These are phyloP conservation scores for Eucidaris tribuloides DNA, from an alignment of 35 echinoderm and acorn worm genomes.

Conservation along the genomic window DNA sequence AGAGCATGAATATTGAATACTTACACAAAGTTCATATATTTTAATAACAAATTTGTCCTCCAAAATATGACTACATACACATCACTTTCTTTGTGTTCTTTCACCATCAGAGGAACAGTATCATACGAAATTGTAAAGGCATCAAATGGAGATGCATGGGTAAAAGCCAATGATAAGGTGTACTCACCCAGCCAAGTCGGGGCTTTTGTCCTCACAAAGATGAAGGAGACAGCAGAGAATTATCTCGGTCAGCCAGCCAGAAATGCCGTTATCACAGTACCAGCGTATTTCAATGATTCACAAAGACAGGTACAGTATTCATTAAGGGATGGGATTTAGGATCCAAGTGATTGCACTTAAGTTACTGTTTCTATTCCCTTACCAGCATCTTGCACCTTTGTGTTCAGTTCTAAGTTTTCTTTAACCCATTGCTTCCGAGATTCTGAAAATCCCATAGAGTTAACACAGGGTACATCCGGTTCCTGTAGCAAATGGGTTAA, in stretches of 20 bases:
- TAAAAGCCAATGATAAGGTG: slow-evolving; percentile 80
- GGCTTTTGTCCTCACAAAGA: slow-evolving; percentile 92
- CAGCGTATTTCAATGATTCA: slow-evolving; percentile 99
- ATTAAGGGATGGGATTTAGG: too few relatives aligned
- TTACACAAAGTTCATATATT: too few relatives aligned
- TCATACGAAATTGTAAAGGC: slow-evolving; percentile 88
- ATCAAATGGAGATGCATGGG: slow-evolving; percentile 89
- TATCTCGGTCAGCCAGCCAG: slow-evolving; percentile 77
- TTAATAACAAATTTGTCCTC: too few relatives aligned
- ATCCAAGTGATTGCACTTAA: too few relatives aligned
- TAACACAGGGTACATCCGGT: too few relatives aligned
- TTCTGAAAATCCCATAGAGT: too few relatives aligned
- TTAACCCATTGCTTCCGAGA: too few relatives aligned
- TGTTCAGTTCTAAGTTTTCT: too few relatives aligned
- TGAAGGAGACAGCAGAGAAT: slow-evolving; percentile 98
- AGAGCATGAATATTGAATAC: too few relatives aligned
- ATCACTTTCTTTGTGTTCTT: too few relatives aligned
- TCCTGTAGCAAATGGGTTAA: too few relatives aligned
- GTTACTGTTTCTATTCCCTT: neutral
- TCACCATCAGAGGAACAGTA: slow-evolving; percentile 88
- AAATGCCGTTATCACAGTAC: slow-evolving; percentile 97
- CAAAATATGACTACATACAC: too few relatives aligned
- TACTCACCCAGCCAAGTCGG: slow-evolving; percentile 95
- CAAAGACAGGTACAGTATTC: slow-evolving; percentile 99
- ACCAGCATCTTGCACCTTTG: neutral